Evolutionary conservation across 2,888 invertebrate species (phyloP), one percentile per base, ranked within the genome.

Genomic region (Pandemis corylana): DNA sequence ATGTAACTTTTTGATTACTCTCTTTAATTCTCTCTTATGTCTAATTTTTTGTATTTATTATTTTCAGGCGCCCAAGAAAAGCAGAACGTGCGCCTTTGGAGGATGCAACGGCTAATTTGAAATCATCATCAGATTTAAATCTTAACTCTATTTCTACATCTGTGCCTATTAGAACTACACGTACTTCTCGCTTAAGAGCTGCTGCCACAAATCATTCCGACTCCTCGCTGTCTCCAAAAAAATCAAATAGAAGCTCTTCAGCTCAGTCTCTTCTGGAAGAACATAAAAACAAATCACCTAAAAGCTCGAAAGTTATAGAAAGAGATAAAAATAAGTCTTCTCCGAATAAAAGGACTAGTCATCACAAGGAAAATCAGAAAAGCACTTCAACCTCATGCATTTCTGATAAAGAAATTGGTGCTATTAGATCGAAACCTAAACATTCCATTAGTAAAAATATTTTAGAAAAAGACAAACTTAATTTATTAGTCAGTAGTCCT

Each of bases 171-270:
- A 95, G 97, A 89, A 96, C 96, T 80, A 97, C 97, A 72, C 95
- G 96, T 85, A 95, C 97, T 49, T 97, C 97, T 78, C 95, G 96
- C 80, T 93, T 97, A 77, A 95, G 97, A 88, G 96, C 96, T 76
- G 96, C 96, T 74, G 96, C 96, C 53, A 87, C 94, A 73, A 86
- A 85, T 75, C 85, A 86, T 72, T 85, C 88, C n/a, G 93, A 94
- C 78, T 78, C 87, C 68, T 86, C 87, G 66, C 82, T 84, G 49
- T 84, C 86, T 71, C 83, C 87, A 77, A 90, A 87, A 82, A 94
- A 91, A 80, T 83, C 89, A 12, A 90, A 87, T 75, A 87, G 93
- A 87, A 94, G 93, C 81, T 92, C 93, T 77, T 94, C 94, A 69
- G 91, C 87, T 63, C 92, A 91, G 80, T 92, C 92, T 12, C 81